Base-by-base conservation (phyloP, 2,888 invertebrate species). In the Pandemis corylana region DNA sequence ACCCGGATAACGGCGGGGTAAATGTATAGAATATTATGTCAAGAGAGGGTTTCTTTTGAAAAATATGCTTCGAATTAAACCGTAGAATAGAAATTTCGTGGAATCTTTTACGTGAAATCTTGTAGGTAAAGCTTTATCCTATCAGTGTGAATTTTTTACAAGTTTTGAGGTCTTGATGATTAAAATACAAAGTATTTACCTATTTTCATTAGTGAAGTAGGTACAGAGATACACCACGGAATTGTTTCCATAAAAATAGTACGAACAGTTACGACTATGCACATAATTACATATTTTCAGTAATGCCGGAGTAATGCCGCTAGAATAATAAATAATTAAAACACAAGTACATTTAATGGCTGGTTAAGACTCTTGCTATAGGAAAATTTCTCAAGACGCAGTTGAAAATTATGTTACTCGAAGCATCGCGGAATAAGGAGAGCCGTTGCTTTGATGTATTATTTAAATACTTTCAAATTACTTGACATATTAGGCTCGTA, bases 1-100 rank as follows among this genome's bases (percentile, higher is more conserved):
- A 71, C 76, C 62, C 64, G 65, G 62, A 72, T 72, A 61, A 77
- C 65, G 71, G 63, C 44, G 62, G 68, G 46, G 68, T 56, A 56
- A 72, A 72, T 62, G 62, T 72, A 51, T 61, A 67, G 10, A 46
- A 67, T 66, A 59, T 65, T 28, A 59, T 44, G 44, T 44, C 42
- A 71, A 28, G 44, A 59, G 41, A 15, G 36, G 56, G 59, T 6
- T 65, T 49, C 65, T 65, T 64, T 46, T 64, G 42, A 20, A 70
- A 62, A 42, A 49, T 59, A 49, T 59, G 59, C 28, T 59, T 28
- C 28, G 59, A 15, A 28, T 59, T 59, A 36, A 28, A 59, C 12
- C 59, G 5, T 59, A 28, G 12, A 12, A 15, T 59, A 59, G 12
- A 59, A 28, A 28, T 12, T 59, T 28, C 4, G 28, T 59, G n/a